Evolutionary conservation across 2,888 invertebrate species (phyloP).

Genomic region (Nymphalis polychloros): DNA sequence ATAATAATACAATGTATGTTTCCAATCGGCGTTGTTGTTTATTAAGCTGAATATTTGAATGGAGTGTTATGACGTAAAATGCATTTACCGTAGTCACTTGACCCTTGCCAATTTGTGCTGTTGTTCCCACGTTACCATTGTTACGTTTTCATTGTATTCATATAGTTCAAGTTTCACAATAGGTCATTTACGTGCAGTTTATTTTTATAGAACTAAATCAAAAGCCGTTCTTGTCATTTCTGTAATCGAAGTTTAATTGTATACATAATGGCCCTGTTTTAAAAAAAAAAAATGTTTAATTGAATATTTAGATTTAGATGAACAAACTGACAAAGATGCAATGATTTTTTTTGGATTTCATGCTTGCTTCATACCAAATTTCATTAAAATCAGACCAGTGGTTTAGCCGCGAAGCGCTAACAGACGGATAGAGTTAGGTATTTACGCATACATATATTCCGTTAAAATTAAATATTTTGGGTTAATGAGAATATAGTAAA

Average conservation of each 20-base stretch:
- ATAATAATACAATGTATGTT: no score
- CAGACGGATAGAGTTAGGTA: no score
- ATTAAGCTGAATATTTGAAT: slow-evolving; percentile 11
- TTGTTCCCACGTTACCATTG: slow-evolving; percentile 53
- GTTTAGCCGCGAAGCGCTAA: no score
- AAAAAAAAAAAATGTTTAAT: background rate
- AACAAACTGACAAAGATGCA: no score
- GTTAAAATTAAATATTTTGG: background rate
- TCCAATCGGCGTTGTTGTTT: background rate
- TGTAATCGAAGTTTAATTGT: background rate
- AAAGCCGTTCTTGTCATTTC: slow-evolving; percentile 23
- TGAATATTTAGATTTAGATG: background rate
- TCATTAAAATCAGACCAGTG: no score
- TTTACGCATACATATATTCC: no score
- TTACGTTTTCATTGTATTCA: slow-evolving; percentile 43
- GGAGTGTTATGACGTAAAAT: slow-evolving; percentile 32
- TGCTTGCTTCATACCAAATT: no score
- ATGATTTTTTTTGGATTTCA: no score
- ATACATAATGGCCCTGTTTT: background rate
- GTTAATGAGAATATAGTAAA: background rate
- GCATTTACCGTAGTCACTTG: slow-evolving; percentile 39
- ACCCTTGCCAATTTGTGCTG: slow-evolving; percentile 48
- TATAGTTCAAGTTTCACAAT: slow-evolving; percentile 50
- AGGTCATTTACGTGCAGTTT: slow-evolving; percentile 48
- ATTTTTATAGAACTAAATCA: slow-evolving; percentile 42